Evolutionary conservation across 53 echinoderm and acorn worm genomes (phyloP).

Genomic region (Echinometra lucunter): DNA sequence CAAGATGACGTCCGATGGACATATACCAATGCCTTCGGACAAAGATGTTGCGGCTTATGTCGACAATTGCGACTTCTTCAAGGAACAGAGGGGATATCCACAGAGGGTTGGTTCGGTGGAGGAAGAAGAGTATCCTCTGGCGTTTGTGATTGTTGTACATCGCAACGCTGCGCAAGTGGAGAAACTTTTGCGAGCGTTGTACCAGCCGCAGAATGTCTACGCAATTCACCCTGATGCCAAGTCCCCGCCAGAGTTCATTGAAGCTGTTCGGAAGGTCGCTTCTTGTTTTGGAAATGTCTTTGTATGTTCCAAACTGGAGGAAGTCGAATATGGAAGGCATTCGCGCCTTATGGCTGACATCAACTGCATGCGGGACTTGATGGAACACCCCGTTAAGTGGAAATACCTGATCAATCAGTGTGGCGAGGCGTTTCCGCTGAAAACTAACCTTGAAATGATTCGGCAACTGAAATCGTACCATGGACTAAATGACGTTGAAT

Average conservation of each 20-base stretch:
- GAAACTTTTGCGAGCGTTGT: conserved; percentile 75
- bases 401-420: conserved; percentile 80
- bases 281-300: conserved; percentile 80
- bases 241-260: conserved; percentile 57
- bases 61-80: conserved; percentile 63
- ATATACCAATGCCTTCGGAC: conserved; percentile 47
- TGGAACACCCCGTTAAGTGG: conserved; percentile 58
- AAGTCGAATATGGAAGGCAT: conserved; percentile 64
- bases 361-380: conserved; percentile 78
- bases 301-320: conserved; percentile 71
- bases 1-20: background rate
- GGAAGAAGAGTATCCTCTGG: conserved; percentile 75
- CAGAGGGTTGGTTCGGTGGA: conserved; percentile 46
- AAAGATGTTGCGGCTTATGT: conserved; percentile 45
- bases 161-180: conserved; percentile 74
- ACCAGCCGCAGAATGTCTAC: conserved; percentile 81
- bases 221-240: conserved; percentile 81
- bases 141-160: conserved; percentile 75
- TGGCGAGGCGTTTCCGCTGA: conserved; percentile 82
- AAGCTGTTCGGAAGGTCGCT: conserved; percentile 68
- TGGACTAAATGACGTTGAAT: conserved; percentile 47
- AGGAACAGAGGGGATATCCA: conserved; percentile 66
- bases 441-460: conserved; percentile 75
- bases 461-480: conserved; percentile 60
- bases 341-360: conserved; percentile 71